Evolutionary conservation across 2,113 vertebrate species (phyloP).

Genomic region (Oceanites oceanicus): DNA sequence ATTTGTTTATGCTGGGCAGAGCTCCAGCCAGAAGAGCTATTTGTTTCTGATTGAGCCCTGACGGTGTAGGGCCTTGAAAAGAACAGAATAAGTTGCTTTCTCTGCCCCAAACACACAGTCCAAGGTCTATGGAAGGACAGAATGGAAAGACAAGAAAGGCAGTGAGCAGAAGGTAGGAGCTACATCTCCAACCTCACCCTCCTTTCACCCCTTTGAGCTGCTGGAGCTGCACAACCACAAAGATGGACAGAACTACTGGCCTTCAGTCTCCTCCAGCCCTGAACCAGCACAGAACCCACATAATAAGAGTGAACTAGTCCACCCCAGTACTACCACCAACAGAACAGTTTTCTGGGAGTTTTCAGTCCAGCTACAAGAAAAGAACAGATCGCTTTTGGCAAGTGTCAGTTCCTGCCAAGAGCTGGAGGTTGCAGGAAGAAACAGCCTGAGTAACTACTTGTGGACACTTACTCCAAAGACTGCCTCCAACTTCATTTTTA

Average conservation of each 20-base stretch:
- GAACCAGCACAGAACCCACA: background rate
- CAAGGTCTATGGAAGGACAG: background rate
- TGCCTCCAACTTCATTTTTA: background rate
- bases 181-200: background rate
- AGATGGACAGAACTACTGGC: background rate
- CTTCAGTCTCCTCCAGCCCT: background rate
- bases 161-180: background rate
- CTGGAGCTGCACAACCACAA: background rate
- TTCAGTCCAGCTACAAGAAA: background rate
- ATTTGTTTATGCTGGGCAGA: constrained; percentile 61
- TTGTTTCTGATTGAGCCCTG: constrained; percentile 9
- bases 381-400: background rate
- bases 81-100: background rate
- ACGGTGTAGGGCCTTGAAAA: background rate
- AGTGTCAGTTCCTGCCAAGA: background rate
- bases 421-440: background rate
- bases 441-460: background rate
- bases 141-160: background rate
- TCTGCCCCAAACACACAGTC: background rate
- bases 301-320: background rate
- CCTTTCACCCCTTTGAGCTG: background rate
- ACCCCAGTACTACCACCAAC: background rate
- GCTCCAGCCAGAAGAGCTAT: constrained; percentile 37
- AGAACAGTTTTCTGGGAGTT: background rate
- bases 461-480: background rate